A percentile compares a stretch with the other conserved stretches of the same genome.
Conservation (phyloP, 2,888 invertebrate genomes). For the Zygaena filipendulae region DNA sequence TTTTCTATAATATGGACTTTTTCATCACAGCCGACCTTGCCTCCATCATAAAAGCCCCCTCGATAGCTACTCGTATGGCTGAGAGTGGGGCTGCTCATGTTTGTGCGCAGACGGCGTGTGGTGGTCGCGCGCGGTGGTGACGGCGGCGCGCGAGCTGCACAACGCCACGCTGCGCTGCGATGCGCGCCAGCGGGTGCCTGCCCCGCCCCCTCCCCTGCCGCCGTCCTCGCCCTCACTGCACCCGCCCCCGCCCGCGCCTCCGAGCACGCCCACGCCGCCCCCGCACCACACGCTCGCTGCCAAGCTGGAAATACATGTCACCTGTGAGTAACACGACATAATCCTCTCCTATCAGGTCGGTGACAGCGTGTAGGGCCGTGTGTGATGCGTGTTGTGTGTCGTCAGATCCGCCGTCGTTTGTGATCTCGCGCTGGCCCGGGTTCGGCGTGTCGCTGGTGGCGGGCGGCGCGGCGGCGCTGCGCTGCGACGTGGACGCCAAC, state of each 20-base stretch:
- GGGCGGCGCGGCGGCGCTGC: constrained; percentile 88
- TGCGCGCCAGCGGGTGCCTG: constrained; percentile 73
- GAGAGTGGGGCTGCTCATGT: too few species aligned
- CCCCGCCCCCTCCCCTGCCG: constrained; percentile 64
- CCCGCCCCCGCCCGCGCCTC: constrained; percentile 70
- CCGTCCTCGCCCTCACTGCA: constrained; percentile 69
- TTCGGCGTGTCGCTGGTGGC: constrained; percentile 90
- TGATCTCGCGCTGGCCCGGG: constrained; percentile 92
- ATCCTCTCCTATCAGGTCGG: too few species aligned
- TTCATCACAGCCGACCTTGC: too few species aligned
- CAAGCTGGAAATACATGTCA: constrained; percentile 54
- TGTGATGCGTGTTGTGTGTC: too few species aligned
- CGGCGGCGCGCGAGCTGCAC: constrained; percentile 84
- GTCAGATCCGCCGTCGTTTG: constrained; percentile 90
- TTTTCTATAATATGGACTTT: too few species aligned
- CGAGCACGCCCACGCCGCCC: constrained; percentile 69
- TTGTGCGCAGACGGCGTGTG: constrained; percentile 43
- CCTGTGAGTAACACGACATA: constrained; percentile 41
- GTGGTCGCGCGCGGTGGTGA: constrained; percentile 72
- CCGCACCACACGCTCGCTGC: constrained; percentile 27
- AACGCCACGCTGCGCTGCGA: constrained; percentile 87
- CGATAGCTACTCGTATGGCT: too few species aligned
- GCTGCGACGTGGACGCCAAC: constrained; percentile 94
- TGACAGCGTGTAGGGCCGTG: too few species aligned
- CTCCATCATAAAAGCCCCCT: too few species aligned